Evolutionary conservation across 2,888 invertebrate species (phyloP).

Genomic region (Julus scandinavius): DNA sequence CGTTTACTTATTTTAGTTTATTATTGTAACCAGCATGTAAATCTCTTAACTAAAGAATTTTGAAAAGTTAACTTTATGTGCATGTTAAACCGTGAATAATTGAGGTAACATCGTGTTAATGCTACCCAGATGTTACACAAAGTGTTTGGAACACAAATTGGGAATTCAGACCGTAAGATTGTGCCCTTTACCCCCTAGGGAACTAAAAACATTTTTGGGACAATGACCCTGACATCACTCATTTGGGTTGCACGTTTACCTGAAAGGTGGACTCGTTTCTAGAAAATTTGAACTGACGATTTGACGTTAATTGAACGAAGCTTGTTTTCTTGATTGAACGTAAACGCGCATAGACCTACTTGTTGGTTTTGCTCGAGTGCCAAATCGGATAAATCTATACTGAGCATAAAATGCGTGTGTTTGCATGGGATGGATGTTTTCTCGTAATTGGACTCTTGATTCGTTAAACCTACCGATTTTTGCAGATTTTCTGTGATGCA

Average conservation of each 20-base stretch:
- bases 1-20: too few relatives aligned
- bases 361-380: not conserved
- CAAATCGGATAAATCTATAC: not conserved
- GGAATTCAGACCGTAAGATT: not conserved
- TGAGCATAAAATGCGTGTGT: not conserved
- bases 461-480: not conserved
- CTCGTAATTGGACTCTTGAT: not conserved
- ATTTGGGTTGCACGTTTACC: conserved; percentile 6
- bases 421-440: not conserved
- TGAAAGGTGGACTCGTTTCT: not conserved
- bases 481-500: not conserved
- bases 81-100: too few relatives aligned
- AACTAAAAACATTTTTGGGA: not conserved
- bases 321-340: not conserved
- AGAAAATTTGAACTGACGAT: not conserved
- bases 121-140: too few relatives aligned
- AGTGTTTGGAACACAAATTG: not conserved
- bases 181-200: not conserved
- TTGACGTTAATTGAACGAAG: conserved; percentile 40
- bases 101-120: too few relatives aligned
- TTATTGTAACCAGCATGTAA: too few relatives aligned
- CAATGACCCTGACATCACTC: not conserved
- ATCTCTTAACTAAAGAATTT: not conserved
- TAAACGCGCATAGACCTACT: not conserved
- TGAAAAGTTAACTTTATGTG: not conserved